Conservation (phyloP, 2,888 invertebrate genomes). For the Noctua fimbriata region DNA sequence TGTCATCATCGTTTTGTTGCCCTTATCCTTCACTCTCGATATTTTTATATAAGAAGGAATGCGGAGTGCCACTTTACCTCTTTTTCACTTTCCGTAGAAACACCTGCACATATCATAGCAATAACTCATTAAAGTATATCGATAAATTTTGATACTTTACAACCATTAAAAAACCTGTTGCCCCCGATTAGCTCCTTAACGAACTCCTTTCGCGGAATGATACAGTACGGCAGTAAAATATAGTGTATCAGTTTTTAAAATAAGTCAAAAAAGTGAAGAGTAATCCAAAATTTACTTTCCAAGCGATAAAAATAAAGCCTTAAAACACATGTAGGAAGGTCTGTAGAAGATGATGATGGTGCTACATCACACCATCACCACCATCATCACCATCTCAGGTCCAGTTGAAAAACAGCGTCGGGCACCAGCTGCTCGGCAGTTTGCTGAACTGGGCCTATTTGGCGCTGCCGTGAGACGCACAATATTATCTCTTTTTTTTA, state of each 20-base stretch:
- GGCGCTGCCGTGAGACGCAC: too few relatives aligned
- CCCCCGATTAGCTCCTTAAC: neutral
- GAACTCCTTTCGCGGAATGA: slow-evolving; percentile 9
- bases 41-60: neutral
- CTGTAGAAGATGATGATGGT: neutral
- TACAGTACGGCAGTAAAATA: neutral
- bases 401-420: too few relatives aligned
- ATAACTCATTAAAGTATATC: slow-evolving; percentile 1
- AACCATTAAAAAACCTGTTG: slow-evolving; percentile 35
- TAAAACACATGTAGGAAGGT: neutral
- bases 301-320: neutral
- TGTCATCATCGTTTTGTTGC: neutral
- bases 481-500: too few relatives aligned
- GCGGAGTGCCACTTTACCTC: neutral
- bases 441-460: too few relatives aligned
- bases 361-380: too few relatives aligned
- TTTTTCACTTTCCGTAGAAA: neutral
- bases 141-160: slow-evolving; percentile 9
- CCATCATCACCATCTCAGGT: too few relatives aligned
- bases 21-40: neutral
- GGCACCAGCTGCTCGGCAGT: too few relatives aligned
- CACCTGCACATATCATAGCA: neutral
- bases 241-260: neutral
- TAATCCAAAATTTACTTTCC: neutral
- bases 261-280: neutral